A percentile compares a stretch with the other conserved stretches of the same genome.
Conservation (phyloP, 1,140 invertebrate species). For the Saccostrea echinata region DNA sequence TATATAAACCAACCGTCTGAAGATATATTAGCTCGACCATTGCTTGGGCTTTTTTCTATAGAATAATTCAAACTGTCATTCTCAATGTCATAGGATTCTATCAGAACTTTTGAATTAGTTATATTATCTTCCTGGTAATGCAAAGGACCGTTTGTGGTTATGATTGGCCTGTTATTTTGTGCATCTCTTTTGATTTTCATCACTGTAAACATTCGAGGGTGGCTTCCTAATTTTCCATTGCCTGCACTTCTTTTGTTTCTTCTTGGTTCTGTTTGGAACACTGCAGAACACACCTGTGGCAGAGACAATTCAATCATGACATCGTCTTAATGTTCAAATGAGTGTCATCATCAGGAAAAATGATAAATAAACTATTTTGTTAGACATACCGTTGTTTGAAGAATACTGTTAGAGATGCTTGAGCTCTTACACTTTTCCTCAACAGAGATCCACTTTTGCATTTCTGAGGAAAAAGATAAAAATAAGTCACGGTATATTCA, state of each 20-base stretch:
- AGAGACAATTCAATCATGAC: not conserved
- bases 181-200: slow-evolving; percentile 26
- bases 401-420: not conserved
- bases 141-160: slow-evolving; percentile 16
- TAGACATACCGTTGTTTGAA: not conserved
- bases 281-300: not conserved
- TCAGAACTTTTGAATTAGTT: not conserved
- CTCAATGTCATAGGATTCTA: not conserved
- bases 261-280: not conserved
- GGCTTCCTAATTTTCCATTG: not conserved
- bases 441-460: not conserved
- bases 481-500: too few species aligned
- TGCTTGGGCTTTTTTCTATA: not conserved
- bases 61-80: slow-evolving; percentile 3
- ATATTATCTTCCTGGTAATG: not conserved
- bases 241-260: not conserved
- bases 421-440: not conserved
- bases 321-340: not conserved
- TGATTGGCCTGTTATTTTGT: slow-evolving; percentile 32
- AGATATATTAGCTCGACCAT: not conserved
- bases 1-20: slow-evolving; percentile 17
- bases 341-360: too few species aligned
- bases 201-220: slow-evolving; percentile 39
- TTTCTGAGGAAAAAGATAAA: not conserved
- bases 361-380: not conserved